Base-by-base conservation (phyloP, 92 coral and sea anemone genomes). In the Epizoanthus stellaris region DNA sequence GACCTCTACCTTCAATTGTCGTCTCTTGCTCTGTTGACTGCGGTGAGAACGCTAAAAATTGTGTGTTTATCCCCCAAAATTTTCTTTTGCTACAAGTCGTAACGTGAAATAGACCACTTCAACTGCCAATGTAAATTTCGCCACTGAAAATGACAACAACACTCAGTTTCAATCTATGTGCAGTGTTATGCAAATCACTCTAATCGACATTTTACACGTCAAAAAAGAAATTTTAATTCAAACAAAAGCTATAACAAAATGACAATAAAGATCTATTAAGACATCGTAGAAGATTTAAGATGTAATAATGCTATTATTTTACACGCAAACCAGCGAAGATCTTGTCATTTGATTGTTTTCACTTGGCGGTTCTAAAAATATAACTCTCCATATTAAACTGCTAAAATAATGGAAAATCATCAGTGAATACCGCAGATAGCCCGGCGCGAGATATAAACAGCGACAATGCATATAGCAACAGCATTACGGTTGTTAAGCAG, bases 131-230 rank as follows among this genome's bases (percentile, higher is more conserved):
- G 25, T 17, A 14, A 19, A 63, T 59, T 61, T 79, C 19, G 17
- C 13, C 82, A 17, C n/a, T 62, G 19, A 9, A 40, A 79, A 13
- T 45, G 60, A 57, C 39, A 62, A 10, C 45, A 15, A 21, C 60
- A n/a, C 39, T 62, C 61, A 4, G 47, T 43, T 79, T 62, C 59
- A 42, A 62, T 19, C 52, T 64, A 61, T 56, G 36, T 30, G 70
- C 83, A 79, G 83, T 63, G 83, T 79, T 79, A 79, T 79, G 83
- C 83, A 79, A 79, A 79, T 79, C 59, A 64, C 58, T 20, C 42
- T 62, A 79, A 79, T 63, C 59, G 45, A 20, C 20, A 53, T 63
- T 79, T 79, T 59, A 79, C 83, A 79, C 61, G 83, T 79, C 83
- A 79, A 79, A 79, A 30, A 59, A 17, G 17, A 79, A 63, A 79